phyloP scores from a whole-genome alignment of 2,888 invertebrate species.

The Megalurothrips usitatus region DNA sequence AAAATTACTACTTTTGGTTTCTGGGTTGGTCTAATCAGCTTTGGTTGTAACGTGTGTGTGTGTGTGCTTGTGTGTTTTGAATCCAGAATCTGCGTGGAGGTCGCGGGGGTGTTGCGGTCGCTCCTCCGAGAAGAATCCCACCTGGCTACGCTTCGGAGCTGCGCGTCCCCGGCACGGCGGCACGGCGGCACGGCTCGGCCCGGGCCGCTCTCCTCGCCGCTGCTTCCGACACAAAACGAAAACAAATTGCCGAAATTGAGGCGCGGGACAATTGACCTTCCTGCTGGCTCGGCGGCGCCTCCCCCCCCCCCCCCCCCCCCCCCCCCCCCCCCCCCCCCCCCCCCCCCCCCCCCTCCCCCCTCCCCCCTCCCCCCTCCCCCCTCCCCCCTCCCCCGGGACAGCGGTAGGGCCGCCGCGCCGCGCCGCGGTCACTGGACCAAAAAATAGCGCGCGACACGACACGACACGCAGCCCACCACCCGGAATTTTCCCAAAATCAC shows the following conservation, averaged over 20 bases:
- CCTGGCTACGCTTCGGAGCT: too few relatives aligned
- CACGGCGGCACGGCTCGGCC: neutral
- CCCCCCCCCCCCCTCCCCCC: too few relatives aligned
- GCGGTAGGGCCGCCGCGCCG: too few relatives aligned
- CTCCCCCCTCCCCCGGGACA: too few relatives aligned
- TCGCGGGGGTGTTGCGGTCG: neutral
- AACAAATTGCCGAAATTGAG: conserved; percentile 26
- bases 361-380: neutral
- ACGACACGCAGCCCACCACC: neutral
- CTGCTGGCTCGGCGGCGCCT: neutral
- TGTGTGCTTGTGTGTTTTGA: too few relatives aligned
- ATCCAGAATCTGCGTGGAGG: too few relatives aligned
- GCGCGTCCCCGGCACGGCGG: neutral
- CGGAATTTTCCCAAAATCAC: neutral
- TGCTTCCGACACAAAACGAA: conserved; percentile 20
- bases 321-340: neutral
- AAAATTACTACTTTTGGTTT: too few relatives aligned
- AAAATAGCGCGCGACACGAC: conserved; percentile 11
- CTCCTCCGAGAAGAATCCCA: neutral
- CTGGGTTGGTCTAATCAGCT: too few relatives aligned
- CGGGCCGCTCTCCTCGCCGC: neutral
- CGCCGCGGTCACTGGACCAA: neutral
- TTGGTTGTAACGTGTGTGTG: too few relatives aligned
- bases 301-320: neutral
- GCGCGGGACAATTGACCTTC: conserved; percentile 22